These are phyloP conservation scores for Cheirogaleus medius DNA, from an alignment of 2,113 vertebrate species.

Conservation along the genomic window DNA sequence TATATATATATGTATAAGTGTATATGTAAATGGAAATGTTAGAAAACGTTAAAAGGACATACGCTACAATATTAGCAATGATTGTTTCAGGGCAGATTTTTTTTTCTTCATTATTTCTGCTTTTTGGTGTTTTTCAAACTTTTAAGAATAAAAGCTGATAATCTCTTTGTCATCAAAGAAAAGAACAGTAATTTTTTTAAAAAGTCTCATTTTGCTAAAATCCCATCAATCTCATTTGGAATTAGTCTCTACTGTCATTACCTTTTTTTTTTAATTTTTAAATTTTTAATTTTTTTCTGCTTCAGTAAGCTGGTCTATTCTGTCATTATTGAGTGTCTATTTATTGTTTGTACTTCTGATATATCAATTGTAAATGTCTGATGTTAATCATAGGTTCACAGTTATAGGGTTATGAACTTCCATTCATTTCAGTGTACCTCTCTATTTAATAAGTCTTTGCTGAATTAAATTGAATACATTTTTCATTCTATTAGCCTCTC, in stretches of 20 bases:
- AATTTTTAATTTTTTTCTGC: too few species aligned
- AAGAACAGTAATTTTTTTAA: neutral
- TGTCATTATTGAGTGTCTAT: neutral
- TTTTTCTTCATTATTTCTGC: neutral
- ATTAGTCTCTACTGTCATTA: neutral
- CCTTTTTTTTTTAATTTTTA: neutral
- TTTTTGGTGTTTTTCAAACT: conserved; percentile 19
- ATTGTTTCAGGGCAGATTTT: neutral
- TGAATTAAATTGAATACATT: neutral
- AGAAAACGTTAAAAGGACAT: neutral
- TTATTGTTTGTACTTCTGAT: neutral
- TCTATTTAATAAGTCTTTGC: neutral
- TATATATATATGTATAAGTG: neutral
- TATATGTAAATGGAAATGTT: neutral
- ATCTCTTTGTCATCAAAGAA: conserved; percentile 27
- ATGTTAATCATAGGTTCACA: neutral
- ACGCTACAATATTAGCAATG: neutral
- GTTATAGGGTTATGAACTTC: neutral
- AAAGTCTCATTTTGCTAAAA: neutral
- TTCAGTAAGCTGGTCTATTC: too few species aligned
- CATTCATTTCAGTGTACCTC: neutral
- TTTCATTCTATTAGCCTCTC: neutral
- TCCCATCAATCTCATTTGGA: neutral
- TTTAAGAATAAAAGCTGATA: neutral
- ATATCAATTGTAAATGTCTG: neutral